Conservation (phyloP, 1,140 invertebrate genomes). For the Bombus vancouverensis region DNA sequence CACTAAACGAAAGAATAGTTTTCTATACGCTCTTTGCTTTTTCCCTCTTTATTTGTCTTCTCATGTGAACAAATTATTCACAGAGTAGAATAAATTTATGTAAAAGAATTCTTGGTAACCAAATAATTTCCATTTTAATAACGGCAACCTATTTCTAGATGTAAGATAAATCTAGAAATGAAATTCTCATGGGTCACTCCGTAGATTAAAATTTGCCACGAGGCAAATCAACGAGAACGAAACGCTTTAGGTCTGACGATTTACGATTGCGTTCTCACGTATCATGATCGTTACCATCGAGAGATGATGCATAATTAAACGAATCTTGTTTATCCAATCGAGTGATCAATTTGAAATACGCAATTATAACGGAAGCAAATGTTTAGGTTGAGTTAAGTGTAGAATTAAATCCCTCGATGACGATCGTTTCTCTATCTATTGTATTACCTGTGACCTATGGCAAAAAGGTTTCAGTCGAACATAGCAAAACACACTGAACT, state of each 20-base stretch:
- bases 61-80: too few relatives aligned
- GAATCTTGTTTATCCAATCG: slow-evolving; percentile 6
- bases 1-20: too few relatives aligned
- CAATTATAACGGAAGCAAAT: background rate
- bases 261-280: background rate
- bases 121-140: background rate
- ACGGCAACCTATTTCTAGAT: background rate
- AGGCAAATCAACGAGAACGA: background rate
- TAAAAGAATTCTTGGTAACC: background rate
- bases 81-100: too few relatives aligned
- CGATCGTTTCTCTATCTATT: too few relatives aligned
- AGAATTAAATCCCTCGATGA: too few relatives aligned
- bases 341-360: background rate
- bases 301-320: slow-evolving; percentile 17
- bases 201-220: background rate
- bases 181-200: background rate
- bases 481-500: too few relatives aligned
- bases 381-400: background rate
- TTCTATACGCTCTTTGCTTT: too few relatives aligned
- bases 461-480: too few relatives aligned
- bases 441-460: too few relatives aligned
- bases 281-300: background rate
- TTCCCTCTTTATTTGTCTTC: too few relatives aligned
- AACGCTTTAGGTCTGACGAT: background rate
- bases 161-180: background rate